Evolutionary conservation across 2,888 invertebrate species (phyloP).

Genomic region (Platynereis dumerilii): DNA sequence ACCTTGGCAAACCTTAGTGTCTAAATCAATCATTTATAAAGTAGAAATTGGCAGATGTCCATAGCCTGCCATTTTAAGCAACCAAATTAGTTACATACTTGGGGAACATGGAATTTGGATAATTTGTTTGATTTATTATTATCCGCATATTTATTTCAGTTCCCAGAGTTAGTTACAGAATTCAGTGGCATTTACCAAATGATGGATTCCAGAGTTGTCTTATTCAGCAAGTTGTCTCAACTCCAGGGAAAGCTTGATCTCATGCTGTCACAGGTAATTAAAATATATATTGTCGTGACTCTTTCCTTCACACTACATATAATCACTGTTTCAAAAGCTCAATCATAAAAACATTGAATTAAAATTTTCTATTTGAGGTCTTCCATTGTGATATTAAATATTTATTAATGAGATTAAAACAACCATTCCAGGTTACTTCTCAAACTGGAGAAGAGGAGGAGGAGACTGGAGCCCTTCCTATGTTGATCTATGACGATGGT

Average conservation of each 20-base stretch:
- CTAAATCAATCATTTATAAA: too few relatives aligned
- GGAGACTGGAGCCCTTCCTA: conserved; percentile 38
- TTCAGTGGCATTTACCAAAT: conserved; percentile 69
- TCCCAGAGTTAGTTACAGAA: conserved; percentile 69
- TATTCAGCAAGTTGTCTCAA: conserved; percentile 68
- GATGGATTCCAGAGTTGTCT: conserved; percentile 68
- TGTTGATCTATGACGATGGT: conserved; percentile 57
- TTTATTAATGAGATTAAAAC: background rate
- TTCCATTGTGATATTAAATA: background rate
- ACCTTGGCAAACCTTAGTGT: too few relatives aligned
- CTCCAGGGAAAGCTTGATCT: conserved; percentile 72
- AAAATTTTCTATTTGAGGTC: background rate
- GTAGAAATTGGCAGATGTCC: too few relatives aligned
- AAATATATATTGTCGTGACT: too few relatives aligned
- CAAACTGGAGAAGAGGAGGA: conserved; percentile 47
- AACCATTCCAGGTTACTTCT: conserved; percentile 16
- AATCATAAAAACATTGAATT: background rate
- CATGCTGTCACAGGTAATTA: conserved; percentile 60
- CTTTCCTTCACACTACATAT: too few relatives aligned
- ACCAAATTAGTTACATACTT: too few relatives aligned
- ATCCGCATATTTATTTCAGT: too few relatives aligned
- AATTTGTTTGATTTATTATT: too few relatives aligned
- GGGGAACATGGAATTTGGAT: too few relatives aligned
- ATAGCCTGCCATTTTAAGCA: too few relatives aligned
- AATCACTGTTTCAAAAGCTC: too few relatives aligned